phyloP scores from a whole-genome alignment of 2,113 vertebrate species.

The Lathamus discolor region DNA sequence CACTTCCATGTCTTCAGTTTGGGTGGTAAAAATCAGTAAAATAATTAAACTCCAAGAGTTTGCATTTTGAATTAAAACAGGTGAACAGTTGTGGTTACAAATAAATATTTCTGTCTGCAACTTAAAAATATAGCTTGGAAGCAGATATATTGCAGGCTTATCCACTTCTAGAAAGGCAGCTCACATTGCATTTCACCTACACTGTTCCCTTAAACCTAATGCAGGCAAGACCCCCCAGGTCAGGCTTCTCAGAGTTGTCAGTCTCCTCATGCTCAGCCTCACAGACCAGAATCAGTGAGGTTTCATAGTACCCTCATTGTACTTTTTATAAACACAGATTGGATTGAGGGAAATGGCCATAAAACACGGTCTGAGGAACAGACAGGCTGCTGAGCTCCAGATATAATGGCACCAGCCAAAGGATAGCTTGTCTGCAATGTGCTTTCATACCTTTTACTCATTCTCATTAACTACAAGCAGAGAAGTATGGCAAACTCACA shows the following conservation, averaged over 20 bases:
- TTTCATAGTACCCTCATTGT: not conserved
- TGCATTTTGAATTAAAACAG: not conserved
- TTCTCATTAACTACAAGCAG: constrained; percentile 25
- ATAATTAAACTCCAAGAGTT: not conserved
- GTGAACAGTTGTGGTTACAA: not conserved
- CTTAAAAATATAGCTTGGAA: not conserved
- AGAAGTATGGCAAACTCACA: not conserved
- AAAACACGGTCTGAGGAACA: constrained; percentile 51
- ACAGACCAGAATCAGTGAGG: not conserved
- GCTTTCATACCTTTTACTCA: not conserved
- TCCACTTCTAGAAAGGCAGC: not conserved
- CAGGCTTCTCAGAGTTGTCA: not conserved
- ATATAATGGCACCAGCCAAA: constrained; percentile 18
- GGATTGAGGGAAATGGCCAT: constrained; percentile 5
- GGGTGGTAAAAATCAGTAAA: not conserved
- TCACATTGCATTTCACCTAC: not conserved
- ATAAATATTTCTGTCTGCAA: not conserved
- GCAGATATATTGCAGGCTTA: not conserved
- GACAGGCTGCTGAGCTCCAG: constrained; percentile 15
- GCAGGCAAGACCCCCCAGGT: not conserved
- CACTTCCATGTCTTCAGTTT: not conserved
- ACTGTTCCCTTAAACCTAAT: not conserved
- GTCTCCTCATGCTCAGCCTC: not conserved
- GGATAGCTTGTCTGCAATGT: not conserved
- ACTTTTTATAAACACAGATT: constrained; percentile 45